A percentile compares a stretch with the other conserved stretches of the same genome.
These are phyloP conservation scores for Temnothorax curvispinosus DNA, from an alignment of 1,140 invertebrate genomes.

Conservation along the genomic window DNA sequence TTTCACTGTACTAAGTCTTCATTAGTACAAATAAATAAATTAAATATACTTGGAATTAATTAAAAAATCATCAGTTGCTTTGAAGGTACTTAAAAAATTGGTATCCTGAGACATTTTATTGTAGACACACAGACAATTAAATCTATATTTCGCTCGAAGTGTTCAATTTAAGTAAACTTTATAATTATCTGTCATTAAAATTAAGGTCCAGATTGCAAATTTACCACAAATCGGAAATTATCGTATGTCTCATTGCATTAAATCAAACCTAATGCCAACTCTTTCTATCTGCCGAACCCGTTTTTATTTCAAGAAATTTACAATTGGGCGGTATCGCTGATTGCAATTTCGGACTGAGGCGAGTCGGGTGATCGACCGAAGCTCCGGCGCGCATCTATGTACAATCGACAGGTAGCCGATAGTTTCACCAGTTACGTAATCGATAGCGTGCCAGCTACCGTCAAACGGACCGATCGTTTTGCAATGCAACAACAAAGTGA, in stretches of 20 bases:
- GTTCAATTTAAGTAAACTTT: not conserved
- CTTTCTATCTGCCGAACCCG: not conserved
- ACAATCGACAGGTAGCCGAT: conserved; percentile 76
- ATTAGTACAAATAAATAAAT: too few species aligned
- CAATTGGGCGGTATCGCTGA: not conserved
- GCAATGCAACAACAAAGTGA: conserved; percentile 53
- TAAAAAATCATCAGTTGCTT: too few species aligned
- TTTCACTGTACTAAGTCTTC: too few species aligned
- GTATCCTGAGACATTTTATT: not conserved
- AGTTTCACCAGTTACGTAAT: conserved; percentile 82
- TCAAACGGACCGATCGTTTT: conserved; percentile 61
- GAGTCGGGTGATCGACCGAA: conserved; percentile 36
- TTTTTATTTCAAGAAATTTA: conserved; percentile 6
- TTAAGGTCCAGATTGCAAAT: not conserved
- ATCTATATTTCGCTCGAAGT: not conserved
- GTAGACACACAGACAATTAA: not conserved
- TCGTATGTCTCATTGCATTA: not conserved
- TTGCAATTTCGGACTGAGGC: not conserved
- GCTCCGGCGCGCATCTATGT: conserved; percentile 58
- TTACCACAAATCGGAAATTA: not conserved
- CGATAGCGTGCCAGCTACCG: conserved; percentile 64
- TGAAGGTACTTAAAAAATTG: not conserved
- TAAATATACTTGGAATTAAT: not conserved
- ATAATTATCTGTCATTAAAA: not conserved
- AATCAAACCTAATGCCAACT: not conserved